Base-by-base conservation (phyloP, 2,113 vertebrate genomes). In the Uropsilus gracilis region DNA sequence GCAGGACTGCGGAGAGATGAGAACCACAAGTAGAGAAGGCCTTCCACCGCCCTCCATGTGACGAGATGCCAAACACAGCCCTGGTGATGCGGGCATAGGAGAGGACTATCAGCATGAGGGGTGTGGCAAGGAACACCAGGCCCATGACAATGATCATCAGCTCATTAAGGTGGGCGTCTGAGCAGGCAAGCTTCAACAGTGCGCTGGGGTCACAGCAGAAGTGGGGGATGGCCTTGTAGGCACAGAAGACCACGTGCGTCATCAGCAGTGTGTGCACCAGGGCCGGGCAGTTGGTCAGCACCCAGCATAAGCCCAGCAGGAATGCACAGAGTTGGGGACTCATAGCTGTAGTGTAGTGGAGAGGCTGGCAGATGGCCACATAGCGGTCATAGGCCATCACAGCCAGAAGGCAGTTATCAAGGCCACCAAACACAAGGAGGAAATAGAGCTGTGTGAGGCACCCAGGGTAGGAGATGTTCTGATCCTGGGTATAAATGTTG, bases 341-440 rank as follows among this genome's bases (percentile, higher is more conserved):
- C 94, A 97, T 95, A 28, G 46, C 37, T 37, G 68, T 63, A 61
- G 37, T 78, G 20, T 97, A 97, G 46, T 93, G 90, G 53, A 97
- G 81, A 50, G 95, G 96, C 20, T 90, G 82, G 69, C 95, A 97
- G 84, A 96, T 93, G 44, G 96, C 96, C 69, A 96, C 34, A 50
- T 95, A 96, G 39, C 77, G 83, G 30, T 98, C 97, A 76, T 96
- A 97, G 3, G 97, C 97, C 97, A 97, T 97, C n/a, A 96, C 94
- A 44, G 93, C 95, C 48, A 97, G 92, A 17, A 98, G 95, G 26
- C 90, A 95, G 59, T 97, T 96, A 93, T 98, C 96, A 2, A 95
- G 83, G 20, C 96, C 96, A 26, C 97, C 97, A 81, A 96, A 98
- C 50, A 95, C 6, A 8, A 97, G 78, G 18, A 97, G 96, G n/a